Evolutionary conservation across 2,113 vertebrate genomes (phyloP).

Genomic region (Chionis minor): DNA sequence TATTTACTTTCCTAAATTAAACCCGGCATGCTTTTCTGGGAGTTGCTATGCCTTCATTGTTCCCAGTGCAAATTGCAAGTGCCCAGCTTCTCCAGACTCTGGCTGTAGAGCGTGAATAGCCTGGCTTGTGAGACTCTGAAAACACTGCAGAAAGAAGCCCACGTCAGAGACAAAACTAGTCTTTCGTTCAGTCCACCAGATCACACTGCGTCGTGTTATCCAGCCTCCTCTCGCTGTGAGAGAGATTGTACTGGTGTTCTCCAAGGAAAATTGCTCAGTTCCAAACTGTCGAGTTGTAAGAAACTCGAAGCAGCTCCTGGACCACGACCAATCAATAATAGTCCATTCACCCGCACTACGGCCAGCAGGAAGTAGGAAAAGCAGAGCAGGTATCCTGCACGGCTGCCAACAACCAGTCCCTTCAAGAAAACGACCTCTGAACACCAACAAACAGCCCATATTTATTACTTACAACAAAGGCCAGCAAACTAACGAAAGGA

Average conservation of each 20-base stretch:
- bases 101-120: neutral
- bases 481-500: neutral
- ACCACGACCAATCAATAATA: fast-evolving
- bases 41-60: neutral
- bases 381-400: neutral
- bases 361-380: neutral
- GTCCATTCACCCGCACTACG: neutral
- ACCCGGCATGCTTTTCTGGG: neutral
- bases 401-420: fast-evolving
- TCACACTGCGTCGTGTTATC: neutral
- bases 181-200: neutral
- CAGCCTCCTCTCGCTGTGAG: neutral
- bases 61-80: neutral
- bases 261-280: neutral
- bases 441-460: neutral
- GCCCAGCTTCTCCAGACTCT: neutral
- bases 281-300: neutral
- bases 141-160: neutral
- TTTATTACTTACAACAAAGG: neutral
- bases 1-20: neutral
- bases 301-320: neutral
- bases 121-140: neutral
- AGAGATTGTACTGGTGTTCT: neutral
- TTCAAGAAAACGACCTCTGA: neutral
- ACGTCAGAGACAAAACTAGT: neutral